Evolutionary conservation across 2,113 vertebrate species (phyloP), one percentile per base, ranked within the genome.

Genomic region (Clupea harengus): DNA sequence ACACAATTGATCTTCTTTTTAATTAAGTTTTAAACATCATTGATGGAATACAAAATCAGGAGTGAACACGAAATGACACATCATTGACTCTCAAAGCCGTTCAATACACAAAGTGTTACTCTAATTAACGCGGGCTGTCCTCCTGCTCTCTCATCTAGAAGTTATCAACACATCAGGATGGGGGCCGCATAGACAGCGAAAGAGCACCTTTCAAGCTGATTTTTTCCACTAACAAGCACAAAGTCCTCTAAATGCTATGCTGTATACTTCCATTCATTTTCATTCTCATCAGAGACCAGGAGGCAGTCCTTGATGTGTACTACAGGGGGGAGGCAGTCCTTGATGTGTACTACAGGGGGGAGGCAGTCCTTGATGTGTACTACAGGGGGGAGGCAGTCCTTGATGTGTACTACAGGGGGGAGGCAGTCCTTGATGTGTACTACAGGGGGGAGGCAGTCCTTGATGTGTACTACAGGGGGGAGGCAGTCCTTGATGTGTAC

Each of bases 1-100:
- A 95, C 93, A 95, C 93, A 94, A 95, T 94, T 94, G 95, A 96
- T 95, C 93, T 94, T 94, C 85, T 90, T 60, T 91, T 93, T 95
- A 94, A 95, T 95, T 93, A 94, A 94, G 91, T 93, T 95, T 95
- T 93, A 92, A 93, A 92, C 88, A 91, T 93, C 91, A 92, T 92
- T 90, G 93, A 93, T 89, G 87, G 90, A 87, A 92, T 89, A 83
- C 86, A 86, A 88, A 88, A 92, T 92, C 84, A 81, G 1, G 72
- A 86, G 88, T 90, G 91, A 93, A 92, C 92, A 91, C 89, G 92
- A 92, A 90, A 89, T 87, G 85, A 89, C 85, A 89, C 89, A 92
- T 93, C 91, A 90, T 82, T 88, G 75, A 86, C 80, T 92, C 84
- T 50, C 44, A 84, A 75, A 81, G 75, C 83, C 67, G 47, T 87